Percentiles rank a stretch among this genome's conserved stretches.
Evolutionary conservation across 2,113 vertebrate species (phyloP).

Genomic region (Myanophis thanlyinensis): DNA sequence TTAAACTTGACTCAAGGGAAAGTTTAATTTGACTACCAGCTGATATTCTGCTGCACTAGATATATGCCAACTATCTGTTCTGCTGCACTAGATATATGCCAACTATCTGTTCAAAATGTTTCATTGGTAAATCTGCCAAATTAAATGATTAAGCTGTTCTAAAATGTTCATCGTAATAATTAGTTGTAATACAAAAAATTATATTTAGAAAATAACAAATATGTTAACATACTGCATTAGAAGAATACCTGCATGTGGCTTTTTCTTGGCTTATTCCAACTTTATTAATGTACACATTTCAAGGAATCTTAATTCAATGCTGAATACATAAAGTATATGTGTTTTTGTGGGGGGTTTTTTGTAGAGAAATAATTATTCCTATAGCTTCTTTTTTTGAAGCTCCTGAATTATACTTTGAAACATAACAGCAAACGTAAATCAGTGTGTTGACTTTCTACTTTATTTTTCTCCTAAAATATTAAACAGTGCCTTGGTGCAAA

Average conservation of each 20-base stretch:
- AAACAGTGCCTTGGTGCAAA: constrained; percentile 19
- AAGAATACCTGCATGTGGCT: not conserved
- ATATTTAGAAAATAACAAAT: not conserved
- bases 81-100: not conserved
- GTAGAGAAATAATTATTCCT: not conserved
- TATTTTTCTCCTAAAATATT: constrained; percentile 10
- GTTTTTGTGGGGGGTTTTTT: not conserved
- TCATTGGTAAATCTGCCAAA: not conserved
- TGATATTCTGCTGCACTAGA: not conserved
- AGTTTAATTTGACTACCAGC: not conserved
- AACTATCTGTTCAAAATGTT: not conserved
- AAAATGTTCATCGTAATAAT: not conserved
- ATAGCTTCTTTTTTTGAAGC: not conserved
- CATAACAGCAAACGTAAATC: no score
- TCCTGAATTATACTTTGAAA: not conserved
- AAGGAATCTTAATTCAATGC: not conserved
- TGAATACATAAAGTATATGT: not conserved
- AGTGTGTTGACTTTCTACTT: not conserved
- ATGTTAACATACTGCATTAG: not conserved
- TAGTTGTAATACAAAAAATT: not conserved
- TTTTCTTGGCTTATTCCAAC: not conserved
- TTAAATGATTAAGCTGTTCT: not conserved
- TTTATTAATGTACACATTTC: not conserved
- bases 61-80: not conserved
- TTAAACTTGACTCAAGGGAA: not conserved